phyloP scores from a whole-genome alignment of 2,888 invertebrate species.

The Rhagonycha lutea region DNA sequence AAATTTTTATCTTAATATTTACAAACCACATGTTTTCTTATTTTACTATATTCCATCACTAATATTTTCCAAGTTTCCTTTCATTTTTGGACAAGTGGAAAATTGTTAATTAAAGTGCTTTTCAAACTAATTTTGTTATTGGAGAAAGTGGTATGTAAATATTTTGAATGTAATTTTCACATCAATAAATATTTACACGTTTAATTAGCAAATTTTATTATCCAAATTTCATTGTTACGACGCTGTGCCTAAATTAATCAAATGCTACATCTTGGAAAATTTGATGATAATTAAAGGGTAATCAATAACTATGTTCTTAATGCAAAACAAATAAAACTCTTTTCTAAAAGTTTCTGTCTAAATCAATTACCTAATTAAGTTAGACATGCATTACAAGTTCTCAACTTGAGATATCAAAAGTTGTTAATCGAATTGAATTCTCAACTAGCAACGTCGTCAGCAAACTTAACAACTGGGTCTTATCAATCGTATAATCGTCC shows the following conservation, averaged over 20 bases:
- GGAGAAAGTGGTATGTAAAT: not conserved
- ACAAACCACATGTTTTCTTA: not conserved
- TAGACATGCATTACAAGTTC: not conserved
- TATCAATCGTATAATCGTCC: conserved; percentile 31
- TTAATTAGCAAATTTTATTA: not conserved
- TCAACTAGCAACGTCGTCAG: conserved; percentile 20
- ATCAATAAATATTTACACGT: not conserved
- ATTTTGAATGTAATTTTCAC: not conserved
- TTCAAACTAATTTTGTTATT: not conserved
- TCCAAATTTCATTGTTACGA: not conserved
- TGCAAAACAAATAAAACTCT: not conserved
- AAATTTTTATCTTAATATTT: not conserved
- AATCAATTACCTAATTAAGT: not conserved
- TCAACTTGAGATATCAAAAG: conserved; percentile 7
- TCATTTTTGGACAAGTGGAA: not conserved
- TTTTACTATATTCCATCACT: not conserved
- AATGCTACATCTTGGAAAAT: not conserved
- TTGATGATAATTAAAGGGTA: not conserved
- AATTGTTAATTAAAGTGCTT: not conserved
- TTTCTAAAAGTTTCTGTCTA: not conserved
- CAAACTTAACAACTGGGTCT: conserved; percentile 24
- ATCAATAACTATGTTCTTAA: not conserved
- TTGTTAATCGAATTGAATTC: conserved; percentile 25
- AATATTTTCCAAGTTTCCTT: not conserved
- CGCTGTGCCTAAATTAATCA: not conserved